Base-by-base conservation (phyloP, 1,140 invertebrate species). In the Brachionus manjavacas region DNA sequence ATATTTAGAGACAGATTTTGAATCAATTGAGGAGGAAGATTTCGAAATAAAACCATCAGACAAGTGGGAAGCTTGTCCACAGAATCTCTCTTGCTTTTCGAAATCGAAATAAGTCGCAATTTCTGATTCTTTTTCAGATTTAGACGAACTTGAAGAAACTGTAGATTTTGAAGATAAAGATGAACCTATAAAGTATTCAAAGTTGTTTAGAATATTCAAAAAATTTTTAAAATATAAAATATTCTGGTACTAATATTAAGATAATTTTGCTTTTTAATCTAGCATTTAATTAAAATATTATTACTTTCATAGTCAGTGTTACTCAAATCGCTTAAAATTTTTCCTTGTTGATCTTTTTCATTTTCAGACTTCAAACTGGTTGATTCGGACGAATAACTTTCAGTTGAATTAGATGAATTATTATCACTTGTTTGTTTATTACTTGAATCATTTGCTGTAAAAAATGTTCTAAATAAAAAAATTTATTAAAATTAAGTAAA, bases 301-400 rank as follows among this genome's bases (percentile, higher is more conserved):
- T 76, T 76, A 76, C 72, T 76, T 49, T 76, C 72, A 49, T 76
- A 76, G 14, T 76, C 43, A 28, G 72, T 76, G 43, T 76, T 76
- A 46, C 72, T 76, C 16, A 76, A 49, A 76, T 76, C 72, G 25
- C 72, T 76, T 46, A 76, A 35, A 49, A 49, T 25, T 20, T 76
- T 76, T 46, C 72, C 72, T 31, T 76, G 31, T 49, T 76, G 25
- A 11, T 74, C 31, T 4, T 39, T 74, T 9, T 39, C 39, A 16
- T n/a, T 16, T 12, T 74, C 35, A 43, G 35, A 2, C 9, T 74
- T 74, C 9, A 43, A 74, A 23, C 43, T 23, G 9, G 31, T 23
- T 2, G 70, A 74, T 23, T 31, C 4, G 11, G 41, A 23, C 12
- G 72, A 76, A 4, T 76, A 46, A 76, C 16, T 76, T 16, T 23